A percentile compares a stretch with the other conserved stretches of the same genome.
phyloP scores from a whole-genome alignment of 2,888 invertebrate species.

The Branchellion lobata region DNA sequence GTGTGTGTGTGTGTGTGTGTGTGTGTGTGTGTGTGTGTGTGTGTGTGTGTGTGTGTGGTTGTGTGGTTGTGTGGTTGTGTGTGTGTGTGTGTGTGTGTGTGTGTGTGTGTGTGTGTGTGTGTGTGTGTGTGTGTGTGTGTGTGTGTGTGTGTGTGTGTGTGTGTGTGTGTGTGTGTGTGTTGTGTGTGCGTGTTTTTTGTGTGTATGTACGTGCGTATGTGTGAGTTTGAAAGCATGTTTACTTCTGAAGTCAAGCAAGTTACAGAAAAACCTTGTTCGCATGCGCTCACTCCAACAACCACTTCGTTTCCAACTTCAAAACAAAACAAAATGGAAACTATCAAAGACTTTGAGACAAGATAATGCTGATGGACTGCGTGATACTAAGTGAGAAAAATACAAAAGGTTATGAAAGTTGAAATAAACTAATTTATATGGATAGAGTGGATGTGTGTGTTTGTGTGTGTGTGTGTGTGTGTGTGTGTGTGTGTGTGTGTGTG shows the following conservation, averaged over 20 bases:
- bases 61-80: conserved; percentile 4
- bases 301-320: background rate
- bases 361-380: no score
- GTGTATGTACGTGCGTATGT: conserved; percentile 17
- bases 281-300: no score
- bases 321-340: no score
- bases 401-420: no score
- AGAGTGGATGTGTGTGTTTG: background rate
- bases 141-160: conserved; percentile 22
- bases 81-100: conserved; percentile 23
- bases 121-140: conserved; percentile 23
- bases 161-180: conserved; percentile 23
- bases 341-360: no score
- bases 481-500: background rate
- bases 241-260: no score
- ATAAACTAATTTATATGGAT: no score
- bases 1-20: conserved; percentile 36
- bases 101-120: conserved; percentile 23
- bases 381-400: no score
- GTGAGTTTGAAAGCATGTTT: background rate
- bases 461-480: conserved; percentile 15
- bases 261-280: no score
- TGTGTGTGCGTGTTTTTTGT: conserved; percentile 10
- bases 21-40: conserved; percentile 36
- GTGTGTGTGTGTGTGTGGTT: conserved; percentile 30